phyloP scores from a whole-genome alignment of 1,140 invertebrate genomes.

The Gryllus bimaculatus region DNA sequence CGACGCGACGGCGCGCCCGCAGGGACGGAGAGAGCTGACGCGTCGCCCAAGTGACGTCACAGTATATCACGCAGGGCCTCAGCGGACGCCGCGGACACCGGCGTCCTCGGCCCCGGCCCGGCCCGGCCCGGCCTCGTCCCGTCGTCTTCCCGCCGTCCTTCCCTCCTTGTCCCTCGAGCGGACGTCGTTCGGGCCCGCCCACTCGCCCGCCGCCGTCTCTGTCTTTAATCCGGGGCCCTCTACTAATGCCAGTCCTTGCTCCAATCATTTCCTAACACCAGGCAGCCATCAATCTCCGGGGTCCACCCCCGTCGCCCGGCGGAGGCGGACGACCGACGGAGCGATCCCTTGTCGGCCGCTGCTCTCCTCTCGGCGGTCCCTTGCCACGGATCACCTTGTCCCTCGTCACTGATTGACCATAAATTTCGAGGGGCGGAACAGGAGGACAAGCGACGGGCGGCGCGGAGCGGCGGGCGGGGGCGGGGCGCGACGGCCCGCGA shows the following conservation, averaged over 20 bases:
- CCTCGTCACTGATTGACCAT: constrained; percentile 21
- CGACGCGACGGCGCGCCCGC: background rate
- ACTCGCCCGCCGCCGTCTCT: background rate
- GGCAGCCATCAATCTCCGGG: constrained; percentile 12
- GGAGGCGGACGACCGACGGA: background rate
- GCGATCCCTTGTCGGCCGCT: background rate
- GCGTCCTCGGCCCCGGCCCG: too few species aligned
- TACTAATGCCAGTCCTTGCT: background rate
- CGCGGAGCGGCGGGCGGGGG: too few species aligned
- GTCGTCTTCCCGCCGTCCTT: too few species aligned
- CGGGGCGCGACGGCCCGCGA: too few species aligned
- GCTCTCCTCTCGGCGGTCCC: background rate
- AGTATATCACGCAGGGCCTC: background rate
- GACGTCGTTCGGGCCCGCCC: too few species aligned
- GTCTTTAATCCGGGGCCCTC: background rate
- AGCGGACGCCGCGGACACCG: background rate
- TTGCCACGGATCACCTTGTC: constrained; percentile 19
- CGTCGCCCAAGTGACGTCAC: background rate
- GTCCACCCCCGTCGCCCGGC: background rate
- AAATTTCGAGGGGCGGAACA: constrained; percentile 11
- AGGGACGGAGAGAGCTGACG: too few species aligned
- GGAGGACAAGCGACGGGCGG: background rate
- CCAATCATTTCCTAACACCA: constrained; percentile 14
- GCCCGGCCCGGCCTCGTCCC: too few species aligned
- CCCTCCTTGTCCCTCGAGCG: too few species aligned